Conservation (phyloP, 2,888 invertebrate species). For the Microplitis manilae region DNA sequence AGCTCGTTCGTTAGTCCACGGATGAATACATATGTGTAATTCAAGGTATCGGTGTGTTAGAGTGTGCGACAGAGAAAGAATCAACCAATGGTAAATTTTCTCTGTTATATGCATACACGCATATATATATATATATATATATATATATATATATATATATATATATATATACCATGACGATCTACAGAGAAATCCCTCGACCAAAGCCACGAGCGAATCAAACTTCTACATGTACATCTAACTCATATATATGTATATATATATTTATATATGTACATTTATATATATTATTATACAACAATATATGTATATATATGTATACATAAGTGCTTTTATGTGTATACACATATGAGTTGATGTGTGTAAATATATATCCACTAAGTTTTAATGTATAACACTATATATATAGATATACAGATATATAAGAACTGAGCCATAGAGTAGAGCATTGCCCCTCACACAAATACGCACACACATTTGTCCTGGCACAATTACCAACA, state of each 20-base stretch:
- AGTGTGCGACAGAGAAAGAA: constrained; percentile 29
- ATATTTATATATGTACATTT: background rate
- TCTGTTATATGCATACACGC: constrained; percentile 31
- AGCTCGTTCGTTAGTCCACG: constrained; percentile 22
- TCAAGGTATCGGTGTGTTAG: constrained; percentile 12
- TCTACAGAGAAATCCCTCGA: constrained; percentile 43
- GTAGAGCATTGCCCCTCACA: constrained; percentile 58
- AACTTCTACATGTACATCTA: constrained; percentile 41
- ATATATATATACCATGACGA: constrained; percentile 11
- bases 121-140: background rate
- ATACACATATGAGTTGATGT: background rate
- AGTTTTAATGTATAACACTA: constrained; percentile 17
- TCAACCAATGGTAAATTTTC: constrained; percentile 37
- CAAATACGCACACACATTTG: constrained; percentile 32
- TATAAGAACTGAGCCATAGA: constrained; percentile 20
- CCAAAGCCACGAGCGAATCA: constrained; percentile 41
- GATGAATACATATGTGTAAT: constrained; percentile 28
- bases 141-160: background rate
- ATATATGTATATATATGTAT: constrained; percentile 11
- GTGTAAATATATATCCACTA: background rate
- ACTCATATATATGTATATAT: constrained; percentile 1
- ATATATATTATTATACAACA: constrained; percentile 13
- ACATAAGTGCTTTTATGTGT: constrained; percentile 21
- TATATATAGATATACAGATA: constrained; percentile 24
- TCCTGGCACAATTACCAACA: constrained; percentile 29